Evolutionary conservation across 2,113 vertebrate genomes (phyloP).

Genomic region (Philantomba maxwellii): DNA sequence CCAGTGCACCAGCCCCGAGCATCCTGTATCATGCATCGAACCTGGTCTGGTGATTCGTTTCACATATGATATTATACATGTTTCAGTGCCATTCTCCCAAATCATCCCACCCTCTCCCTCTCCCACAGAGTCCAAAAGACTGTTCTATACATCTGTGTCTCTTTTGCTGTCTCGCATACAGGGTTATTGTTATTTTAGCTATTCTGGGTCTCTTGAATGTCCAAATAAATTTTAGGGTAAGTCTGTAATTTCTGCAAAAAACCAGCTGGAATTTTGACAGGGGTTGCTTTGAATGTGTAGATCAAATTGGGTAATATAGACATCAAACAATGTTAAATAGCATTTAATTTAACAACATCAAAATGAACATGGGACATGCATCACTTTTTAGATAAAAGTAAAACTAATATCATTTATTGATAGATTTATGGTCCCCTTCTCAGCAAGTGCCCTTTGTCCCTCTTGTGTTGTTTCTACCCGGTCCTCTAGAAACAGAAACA

Average conservation of each 20-base stretch:
- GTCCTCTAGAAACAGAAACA: background rate
- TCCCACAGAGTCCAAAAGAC: too few relatives aligned
- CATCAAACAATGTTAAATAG: background rate
- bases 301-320: background rate
- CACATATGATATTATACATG: too few relatives aligned
- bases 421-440: background rate
- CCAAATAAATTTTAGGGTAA: background rate
- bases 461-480: background rate
- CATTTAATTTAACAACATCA: background rate
- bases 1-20: too few relatives aligned
- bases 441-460: background rate
- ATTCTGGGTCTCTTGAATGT: background rate
- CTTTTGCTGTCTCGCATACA: too few relatives aligned
- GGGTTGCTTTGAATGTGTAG: background rate
- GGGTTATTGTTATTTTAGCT: background rate
- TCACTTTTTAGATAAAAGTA: background rate
- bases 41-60: too few relatives aligned
- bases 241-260: background rate
- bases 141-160: too few relatives aligned
- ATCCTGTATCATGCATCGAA: too few relatives aligned
- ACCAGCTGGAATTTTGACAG: background rate
- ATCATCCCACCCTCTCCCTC: too few relatives aligned
- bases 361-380: background rate
- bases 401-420: constrained; percentile 1
- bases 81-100: too few relatives aligned